Base-by-base conservation (phyloP, 2,888 invertebrate species). In the Erannis defoliaria region DNA sequence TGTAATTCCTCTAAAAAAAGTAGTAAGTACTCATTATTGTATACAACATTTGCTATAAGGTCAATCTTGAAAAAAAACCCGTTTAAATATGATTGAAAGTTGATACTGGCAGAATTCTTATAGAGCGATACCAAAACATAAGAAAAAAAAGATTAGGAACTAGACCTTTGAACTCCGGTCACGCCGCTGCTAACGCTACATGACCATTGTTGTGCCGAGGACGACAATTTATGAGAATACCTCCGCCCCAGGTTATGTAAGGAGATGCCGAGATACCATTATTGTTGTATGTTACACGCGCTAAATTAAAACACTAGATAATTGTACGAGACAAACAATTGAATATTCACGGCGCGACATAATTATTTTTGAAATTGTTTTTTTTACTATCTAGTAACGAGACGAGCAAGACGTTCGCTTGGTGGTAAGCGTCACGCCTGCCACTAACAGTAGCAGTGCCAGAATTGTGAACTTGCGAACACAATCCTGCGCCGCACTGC, bases 141-240 rank as follows among this genome's bases (percentile, higher is more conserved):
- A 14, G 23, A n/a, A 1, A 21, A 5, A n/a, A 26, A 45, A n/a
- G 16, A 45, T 45, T 45, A 42, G 21, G 42, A n/a, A 23, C 19
- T 19, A 29, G n/a, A 46, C 46, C 31, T 33, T 33, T 46, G 46
- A 45, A 33, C 46, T 18, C 46, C 4, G 18, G 31, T 33, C 31
- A 18, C 8, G 19, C 10, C 57, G 54, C 45, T 65, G 55, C 56
- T 29, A 56, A 63, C 61, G 53, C 29, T 62, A 62, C 62, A 19
- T 66, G 73, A 69, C 78, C 69, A 82, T 86, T 82, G 83, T 86
- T 82, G 77, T 71, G 78, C 76, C 71, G 81, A 82, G 78, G 81
- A 85, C 81, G 80, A 72, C 61, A 62, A 86, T 86, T 85, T 86
- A 87, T 81, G 78, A 72, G 78, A 71, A 70, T 76, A 75, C 75